phyloP scores from a whole-genome alignment of 2,797 vertebrate species.

The Cyprinella venusta region DNA sequence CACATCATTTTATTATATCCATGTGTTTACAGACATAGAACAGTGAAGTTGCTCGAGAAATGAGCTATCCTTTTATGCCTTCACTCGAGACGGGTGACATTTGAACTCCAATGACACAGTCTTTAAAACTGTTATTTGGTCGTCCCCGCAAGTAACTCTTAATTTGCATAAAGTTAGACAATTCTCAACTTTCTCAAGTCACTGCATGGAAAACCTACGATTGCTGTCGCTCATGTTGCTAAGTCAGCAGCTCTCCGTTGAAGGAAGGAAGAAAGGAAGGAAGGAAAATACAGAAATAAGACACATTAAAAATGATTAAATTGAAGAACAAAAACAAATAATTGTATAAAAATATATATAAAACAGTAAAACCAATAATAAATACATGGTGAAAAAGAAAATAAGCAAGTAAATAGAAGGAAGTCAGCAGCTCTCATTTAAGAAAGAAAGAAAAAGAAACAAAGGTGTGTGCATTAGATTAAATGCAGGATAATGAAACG shows the following conservation, averaged over 20 bases:
- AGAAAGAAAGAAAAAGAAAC: conserved; percentile 7
- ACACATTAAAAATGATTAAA: neutral
- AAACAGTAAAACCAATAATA: neutral
- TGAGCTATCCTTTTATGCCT: neutral
- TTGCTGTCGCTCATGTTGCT: too few relatives aligned
- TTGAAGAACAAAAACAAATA: neutral
- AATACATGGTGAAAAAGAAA: neutral
- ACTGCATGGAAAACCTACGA: neutral
- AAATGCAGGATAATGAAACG: conserved; percentile 36
- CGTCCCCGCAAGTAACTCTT: neutral
- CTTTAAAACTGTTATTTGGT: neutral
- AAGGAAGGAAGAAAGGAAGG: neutral
- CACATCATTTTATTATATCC: neutral
- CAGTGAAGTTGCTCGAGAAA: neutral
- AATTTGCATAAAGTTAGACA: conserved; percentile 11
- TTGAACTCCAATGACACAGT: neutral
- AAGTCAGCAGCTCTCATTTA: too few relatives aligned
- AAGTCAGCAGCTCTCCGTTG: neutral
- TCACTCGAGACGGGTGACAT: neutral
- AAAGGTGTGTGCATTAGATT: conserved; percentile 14
- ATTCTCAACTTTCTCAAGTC: neutral
- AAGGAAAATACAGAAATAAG: neutral
- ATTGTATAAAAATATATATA: neutral
- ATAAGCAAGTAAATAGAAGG: neutral
- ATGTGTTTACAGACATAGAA: neutral